Base-by-base conservation (phyloP, 2,888 invertebrate genomes). In the Teleogryllus oceanicus region DNA sequence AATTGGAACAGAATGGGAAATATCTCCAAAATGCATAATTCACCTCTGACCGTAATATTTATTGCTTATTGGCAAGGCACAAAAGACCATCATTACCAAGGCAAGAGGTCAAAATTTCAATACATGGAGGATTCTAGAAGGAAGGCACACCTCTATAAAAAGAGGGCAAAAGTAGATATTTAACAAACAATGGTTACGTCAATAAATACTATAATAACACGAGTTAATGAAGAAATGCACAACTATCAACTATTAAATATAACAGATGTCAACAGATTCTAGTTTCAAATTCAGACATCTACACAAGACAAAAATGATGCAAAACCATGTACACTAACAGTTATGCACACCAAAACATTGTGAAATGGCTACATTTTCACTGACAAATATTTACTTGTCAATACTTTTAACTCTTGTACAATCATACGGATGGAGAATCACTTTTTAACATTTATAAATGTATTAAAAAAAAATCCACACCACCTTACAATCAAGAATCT, bases 21-120 rank as follows among this genome's bases (percentile, higher is more conserved):
- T 37, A 37, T 37, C 1, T 37, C 37, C 8, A 37, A 37, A 37
- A 62, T 18, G 62, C 62, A 62, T 37, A 62, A 62, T 62, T 8
- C 62, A 62, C 62, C 62, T 62, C 62, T 62, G 62, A 62, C 62
- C 62, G 8, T n/a, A 62, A n/a, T 62, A n/a, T 62, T 62, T 62
- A 62, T 62, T 62, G 62, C 62, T 62, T 62, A 13, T 13, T 13
- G n/a, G 62, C 62, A 62, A 62, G 62, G 62, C 62, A 62, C 62
- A 62, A n/a, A n/a, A 18, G 62, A 62, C 62, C 62, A 62, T 62
- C 62, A 18, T 62, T 13, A 62, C 62, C 16, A n/a, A n/a, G 62
- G n/a, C 62, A 62, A 62, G 62, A 62, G 62, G 62, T 62, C 62
- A 18, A 37, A 37, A 37, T 62, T 62, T 62, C n/a, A 13, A 62